Conservation (phyloP, 2,888 invertebrate genomes). For the Oscheius sp. region DNA sequence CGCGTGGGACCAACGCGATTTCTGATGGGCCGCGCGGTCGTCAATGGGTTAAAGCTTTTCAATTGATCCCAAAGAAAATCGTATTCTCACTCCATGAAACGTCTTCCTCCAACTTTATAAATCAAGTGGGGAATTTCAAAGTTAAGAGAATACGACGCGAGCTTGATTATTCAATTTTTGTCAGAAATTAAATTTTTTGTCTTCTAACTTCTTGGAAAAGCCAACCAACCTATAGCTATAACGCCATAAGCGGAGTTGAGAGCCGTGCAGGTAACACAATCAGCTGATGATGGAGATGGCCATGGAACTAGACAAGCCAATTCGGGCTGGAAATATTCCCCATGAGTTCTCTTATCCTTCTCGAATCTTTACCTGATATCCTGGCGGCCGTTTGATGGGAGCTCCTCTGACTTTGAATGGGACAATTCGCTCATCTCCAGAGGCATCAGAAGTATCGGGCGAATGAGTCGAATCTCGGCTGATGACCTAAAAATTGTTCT, state of each 20-base stretch:
- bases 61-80: too few species aligned
- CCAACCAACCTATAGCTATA: conserved; percentile 62
- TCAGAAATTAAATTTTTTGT: too few species aligned
- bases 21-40: too few species aligned
- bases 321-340: conserved; percentile 78
- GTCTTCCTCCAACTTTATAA: too few species aligned
- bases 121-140: too few species aligned
- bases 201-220: too few species aligned
- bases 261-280: conserved; percentile 86
- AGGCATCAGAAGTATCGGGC: conserved; percentile 55
- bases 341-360: not conserved
- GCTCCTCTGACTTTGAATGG: conserved; percentile 78
- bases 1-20: too few species aligned
- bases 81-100: too few species aligned
- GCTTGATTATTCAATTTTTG: too few species aligned
- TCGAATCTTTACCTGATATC: conserved; percentile 78
- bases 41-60: too few species aligned
- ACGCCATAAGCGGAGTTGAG: conserved; percentile 96
- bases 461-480: conserved; percentile 52
- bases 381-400: conserved; percentile 85
- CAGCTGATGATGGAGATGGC: conserved; percentile 77
- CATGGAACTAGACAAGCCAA: conserved; percentile 90
- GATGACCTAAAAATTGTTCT: conserved; percentile 36
- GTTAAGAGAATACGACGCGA: too few species aligned
- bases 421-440: conserved; percentile 52